phyloP scores from a whole-genome alignment of 2,113 vertebrate species.

The Phyllostomus hastatus region DNA sequence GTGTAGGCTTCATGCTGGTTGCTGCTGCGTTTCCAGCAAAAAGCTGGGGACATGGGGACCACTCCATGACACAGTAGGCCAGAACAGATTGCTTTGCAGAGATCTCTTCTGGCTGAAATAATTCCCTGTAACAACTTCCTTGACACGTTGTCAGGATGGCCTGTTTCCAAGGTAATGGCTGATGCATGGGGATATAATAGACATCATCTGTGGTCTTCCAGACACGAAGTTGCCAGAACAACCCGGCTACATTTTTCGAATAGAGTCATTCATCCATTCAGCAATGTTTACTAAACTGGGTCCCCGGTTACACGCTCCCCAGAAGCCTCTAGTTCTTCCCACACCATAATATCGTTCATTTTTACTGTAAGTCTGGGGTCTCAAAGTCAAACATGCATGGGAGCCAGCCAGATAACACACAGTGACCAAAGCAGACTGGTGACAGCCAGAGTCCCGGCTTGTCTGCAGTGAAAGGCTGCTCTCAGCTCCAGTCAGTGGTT shows the following conservation, averaged over 20 bases:
- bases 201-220: slow-evolving; percentile 63
- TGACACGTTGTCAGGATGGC: slow-evolving; percentile 63
- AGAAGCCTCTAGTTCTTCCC: neutral
- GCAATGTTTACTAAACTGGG: neutral
- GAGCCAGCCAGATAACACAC: neutral
- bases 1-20: slow-evolving; percentile 64
- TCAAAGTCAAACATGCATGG: neutral
- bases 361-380: neutral
- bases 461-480: neutral
- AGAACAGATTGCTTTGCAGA: slow-evolving; percentile 66
- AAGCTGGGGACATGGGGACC: slow-evolving; percentile 33
- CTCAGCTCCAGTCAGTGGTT: neutral
- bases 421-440: neutral
- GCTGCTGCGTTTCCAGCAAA: slow-evolving; percentile 46
- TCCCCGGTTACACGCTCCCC: neutral
- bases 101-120: slow-evolving; percentile 66
- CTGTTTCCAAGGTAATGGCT: slow-evolving; percentile 68
- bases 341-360: neutral
- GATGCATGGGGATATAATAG: slow-evolving; percentile 57
- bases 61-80: slow-evolving; percentile 66
- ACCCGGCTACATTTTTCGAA: slow-evolving; percentile 29
- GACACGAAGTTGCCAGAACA: neutral
- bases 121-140: slow-evolving; percentile 73
- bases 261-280: neutral
- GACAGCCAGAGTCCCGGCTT: neutral